Base-by-base conservation (phyloP, 2,113 vertebrate species). In the Nansenia antarctica region DNA sequence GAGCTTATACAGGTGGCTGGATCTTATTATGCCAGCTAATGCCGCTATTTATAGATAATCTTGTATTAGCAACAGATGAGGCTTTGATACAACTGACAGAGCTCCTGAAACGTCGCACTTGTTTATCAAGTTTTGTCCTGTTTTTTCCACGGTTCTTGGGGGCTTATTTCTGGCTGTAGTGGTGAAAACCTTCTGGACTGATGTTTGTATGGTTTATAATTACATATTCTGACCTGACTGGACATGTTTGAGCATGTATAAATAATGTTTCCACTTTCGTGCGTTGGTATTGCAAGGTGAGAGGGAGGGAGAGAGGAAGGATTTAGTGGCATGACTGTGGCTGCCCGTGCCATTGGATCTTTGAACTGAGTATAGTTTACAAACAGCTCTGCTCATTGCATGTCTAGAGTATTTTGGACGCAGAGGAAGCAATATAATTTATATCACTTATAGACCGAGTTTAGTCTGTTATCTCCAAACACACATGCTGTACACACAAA, bases 1-100 rank as follows among this genome's bases (percentile, higher is more conserved):
- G 72, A 86, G 85, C 87, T 90, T 90, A 86, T 49, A 49, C 49
- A 67, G 65, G 63, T 68, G 70, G 64, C 68, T 77, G 72, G 77
- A 76, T 82, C 70, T 82, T 84, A 86, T 86, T 81, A 85, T 83
- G 66, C 69, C 80, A 79, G 84, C 81, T 90, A 88, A 89, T 79
- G 67, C 83, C 80, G 70, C 87, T 92, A 91, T 91, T 89, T 88
- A 90, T 90, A 92, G 89, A 84, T 90, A 88, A 92, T 88, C 89
- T 87, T 80, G 81, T 81, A 86, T 78, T 87, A 87, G 82, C 77
- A 63, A 76, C n/a, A n/a, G n/a, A n/a, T n/a, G n/a, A n/a, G n/a
- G n/a, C 45, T 49, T n/a, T 49, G n/a, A 49, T 22, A 7, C 45
- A n/a, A n/a, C 45, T 8, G 5, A 49, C 9, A n/a, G n/a, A n/a